phyloP scores from a whole-genome alignment of 2,797 vertebrate genomes.

The Etheostoma nigrum region DNA sequence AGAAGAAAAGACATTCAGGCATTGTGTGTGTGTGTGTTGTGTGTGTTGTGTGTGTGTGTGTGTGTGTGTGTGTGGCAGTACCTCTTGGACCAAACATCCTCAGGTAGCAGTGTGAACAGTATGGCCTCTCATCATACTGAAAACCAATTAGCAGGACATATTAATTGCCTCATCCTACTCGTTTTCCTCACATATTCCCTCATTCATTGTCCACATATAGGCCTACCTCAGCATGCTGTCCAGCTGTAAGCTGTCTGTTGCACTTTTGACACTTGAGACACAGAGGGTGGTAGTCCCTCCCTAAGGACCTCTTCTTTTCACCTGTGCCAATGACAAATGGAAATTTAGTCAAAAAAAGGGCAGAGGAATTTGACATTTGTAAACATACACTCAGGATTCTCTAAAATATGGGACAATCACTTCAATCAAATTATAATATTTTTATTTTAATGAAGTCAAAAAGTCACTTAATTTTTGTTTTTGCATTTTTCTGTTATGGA shows the following conservation, averaged over 20 bases:
- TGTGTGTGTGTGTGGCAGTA: constrained; percentile 48
- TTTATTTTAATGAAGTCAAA: too few relatives aligned
- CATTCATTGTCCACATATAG: constrained; percentile 23
- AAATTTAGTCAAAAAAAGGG: not conserved
- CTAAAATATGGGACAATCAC: not conserved
- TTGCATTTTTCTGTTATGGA: too few relatives aligned
- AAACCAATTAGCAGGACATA: constrained; percentile 57
- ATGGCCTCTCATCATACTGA: constrained; percentile 89
- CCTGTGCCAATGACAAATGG: constrained; percentile 69
- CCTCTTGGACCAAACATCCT: constrained; percentile 87
- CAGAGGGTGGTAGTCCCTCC: constrained; percentile 89
- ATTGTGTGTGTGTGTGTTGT: not conserved
- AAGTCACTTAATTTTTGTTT: too few relatives aligned
- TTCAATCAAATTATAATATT: not conserved
- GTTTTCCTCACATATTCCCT: not conserved
- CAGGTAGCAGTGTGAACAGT: constrained; percentile 87
- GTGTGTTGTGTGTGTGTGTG: not conserved
- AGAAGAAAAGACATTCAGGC: constrained; percentile 20
- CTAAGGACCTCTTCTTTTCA: constrained; percentile 87
- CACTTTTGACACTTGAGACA: constrained; percentile 89
- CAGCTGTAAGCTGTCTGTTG: constrained; percentile 86
- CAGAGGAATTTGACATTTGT: not conserved
- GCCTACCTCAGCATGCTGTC: constrained; percentile 85
- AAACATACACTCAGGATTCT: not conserved
- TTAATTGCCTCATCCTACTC: constrained; percentile 15